Conservation (phyloP, 2,888 invertebrate genomes). For the Tenthredo amoena region DNA sequence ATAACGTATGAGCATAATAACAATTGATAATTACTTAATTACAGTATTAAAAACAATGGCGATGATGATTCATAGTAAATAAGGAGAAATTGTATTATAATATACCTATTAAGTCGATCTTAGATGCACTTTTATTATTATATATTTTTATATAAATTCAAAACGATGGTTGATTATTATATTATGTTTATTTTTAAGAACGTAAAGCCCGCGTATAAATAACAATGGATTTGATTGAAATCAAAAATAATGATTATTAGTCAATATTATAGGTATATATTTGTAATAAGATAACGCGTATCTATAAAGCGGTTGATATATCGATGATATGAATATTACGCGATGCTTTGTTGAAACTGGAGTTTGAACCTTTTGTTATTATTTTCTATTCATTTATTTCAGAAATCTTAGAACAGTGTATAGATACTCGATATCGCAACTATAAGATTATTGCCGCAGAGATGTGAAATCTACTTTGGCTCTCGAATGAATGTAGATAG, state of each 20-base stretch:
- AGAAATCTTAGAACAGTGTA: background rate
- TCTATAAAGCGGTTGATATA: background rate
- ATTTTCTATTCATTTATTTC: background rate
- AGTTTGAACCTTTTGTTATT: background rate
- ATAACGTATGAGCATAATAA: background rate
- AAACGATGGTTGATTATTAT: background rate
- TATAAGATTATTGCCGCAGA: background rate
- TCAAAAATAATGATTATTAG: background rate
- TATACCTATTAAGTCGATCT: background rate
- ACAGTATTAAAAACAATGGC: background rate
- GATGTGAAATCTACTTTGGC: constrained; percentile 29
- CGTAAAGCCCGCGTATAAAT: background rate
- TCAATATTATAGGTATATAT: background rate
- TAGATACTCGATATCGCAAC: background rate
- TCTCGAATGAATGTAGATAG: constrained; percentile 11
- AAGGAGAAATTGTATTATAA: background rate
- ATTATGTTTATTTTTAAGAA: background rate
- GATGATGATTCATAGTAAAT: background rate
- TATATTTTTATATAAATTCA: background rate
- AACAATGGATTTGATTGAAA: constrained; percentile 2
- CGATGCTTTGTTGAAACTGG: background rate
- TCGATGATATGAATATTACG: background rate
- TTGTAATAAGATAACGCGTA: background rate
- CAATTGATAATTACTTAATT: background rate
- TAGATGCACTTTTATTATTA: background rate